These are phyloP conservation scores for Hemiscyllium ocellatum DNA, from an alignment of 2,113 vertebrate species.

Conservation along the genomic window DNA sequence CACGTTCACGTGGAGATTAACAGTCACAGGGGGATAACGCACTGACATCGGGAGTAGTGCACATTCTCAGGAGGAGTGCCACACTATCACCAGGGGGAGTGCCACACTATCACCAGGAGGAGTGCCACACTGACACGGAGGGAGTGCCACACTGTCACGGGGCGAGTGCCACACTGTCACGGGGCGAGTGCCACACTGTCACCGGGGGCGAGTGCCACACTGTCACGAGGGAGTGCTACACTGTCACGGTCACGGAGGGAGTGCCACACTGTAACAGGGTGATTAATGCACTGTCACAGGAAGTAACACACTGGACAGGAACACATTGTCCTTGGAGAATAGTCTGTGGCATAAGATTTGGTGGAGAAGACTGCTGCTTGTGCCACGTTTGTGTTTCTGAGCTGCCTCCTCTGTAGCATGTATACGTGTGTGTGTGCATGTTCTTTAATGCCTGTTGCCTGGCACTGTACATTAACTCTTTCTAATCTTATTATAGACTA, in stretches of 20 bases:
- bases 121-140: too few relatives aligned
- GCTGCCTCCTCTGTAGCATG: background rate
- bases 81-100: too few relatives aligned
- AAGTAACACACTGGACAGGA: too few relatives aligned
- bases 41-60: too few relatives aligned
- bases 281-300: background rate
- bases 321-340: too few relatives aligned
- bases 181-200: too few relatives aligned
- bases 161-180: too few relatives aligned
- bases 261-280: background rate
- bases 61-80: too few relatives aligned
- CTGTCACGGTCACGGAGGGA: background rate
- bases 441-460: slow-evolving; percentile 50
- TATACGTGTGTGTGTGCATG: slow-evolving; percentile 58
- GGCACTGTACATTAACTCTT: slow-evolving; percentile 74
- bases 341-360: background rate
- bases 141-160: too few relatives aligned
- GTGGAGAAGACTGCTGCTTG: background rate
- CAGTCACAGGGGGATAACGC: too few relatives aligned
- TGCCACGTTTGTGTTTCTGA: slow-evolving; percentile 41
- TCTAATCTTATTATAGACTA: slow-evolving; percentile 99
- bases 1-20: background rate
- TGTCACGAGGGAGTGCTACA: too few relatives aligned
- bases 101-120: background rate
- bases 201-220: too few relatives aligned